Evolutionary conservation across 1,140 invertebrate species (phyloP).

Genomic region (Hyphantria cunea): DNA sequence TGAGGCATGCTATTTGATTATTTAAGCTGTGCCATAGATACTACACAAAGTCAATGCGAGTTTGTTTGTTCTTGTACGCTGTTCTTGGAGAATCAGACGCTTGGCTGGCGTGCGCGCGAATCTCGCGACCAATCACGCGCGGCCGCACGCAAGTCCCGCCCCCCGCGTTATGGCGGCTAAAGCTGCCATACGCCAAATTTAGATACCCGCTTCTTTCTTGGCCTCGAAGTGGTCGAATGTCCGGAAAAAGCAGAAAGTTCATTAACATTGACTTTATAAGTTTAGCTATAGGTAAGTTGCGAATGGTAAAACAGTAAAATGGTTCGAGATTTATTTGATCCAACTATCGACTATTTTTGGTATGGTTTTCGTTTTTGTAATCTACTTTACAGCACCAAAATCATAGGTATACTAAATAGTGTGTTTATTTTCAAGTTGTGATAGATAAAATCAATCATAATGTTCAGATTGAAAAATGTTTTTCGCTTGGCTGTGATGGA

Average conservation of each 20-base stretch:
- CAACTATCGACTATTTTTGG: no score
- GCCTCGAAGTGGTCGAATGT: constrained; percentile 25
- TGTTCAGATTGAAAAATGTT: no score
- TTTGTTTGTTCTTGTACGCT: constrained; percentile 11
- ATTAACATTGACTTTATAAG: constrained; percentile 8
- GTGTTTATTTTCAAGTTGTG: no score
- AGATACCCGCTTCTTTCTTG: constrained; percentile 57
- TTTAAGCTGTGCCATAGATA: background rate
- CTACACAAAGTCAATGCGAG: constrained; percentile 1
- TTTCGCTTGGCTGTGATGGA: no score
- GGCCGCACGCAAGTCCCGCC: constrained; percentile 54
- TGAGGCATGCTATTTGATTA: no score
- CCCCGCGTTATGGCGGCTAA: constrained; percentile 68
- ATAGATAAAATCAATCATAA: no score
- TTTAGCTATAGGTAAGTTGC: no score
- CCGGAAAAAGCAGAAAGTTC: constrained; percentile 22
- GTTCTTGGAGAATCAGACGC: constrained; percentile 13
- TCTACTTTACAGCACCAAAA: no score
- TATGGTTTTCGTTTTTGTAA: no score
- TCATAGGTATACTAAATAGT: no score
- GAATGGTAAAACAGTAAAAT: no score
- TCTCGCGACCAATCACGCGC: constrained; percentile 61
- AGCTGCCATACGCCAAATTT: constrained; percentile 73
- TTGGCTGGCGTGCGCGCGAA: constrained; percentile 49
- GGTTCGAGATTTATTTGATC: no score